A percentile compares a stretch with the other conserved stretches of the same genome.
Conservation (phyloP, 2,888 invertebrate genomes). For the Sinhomidia bicolor region DNA sequence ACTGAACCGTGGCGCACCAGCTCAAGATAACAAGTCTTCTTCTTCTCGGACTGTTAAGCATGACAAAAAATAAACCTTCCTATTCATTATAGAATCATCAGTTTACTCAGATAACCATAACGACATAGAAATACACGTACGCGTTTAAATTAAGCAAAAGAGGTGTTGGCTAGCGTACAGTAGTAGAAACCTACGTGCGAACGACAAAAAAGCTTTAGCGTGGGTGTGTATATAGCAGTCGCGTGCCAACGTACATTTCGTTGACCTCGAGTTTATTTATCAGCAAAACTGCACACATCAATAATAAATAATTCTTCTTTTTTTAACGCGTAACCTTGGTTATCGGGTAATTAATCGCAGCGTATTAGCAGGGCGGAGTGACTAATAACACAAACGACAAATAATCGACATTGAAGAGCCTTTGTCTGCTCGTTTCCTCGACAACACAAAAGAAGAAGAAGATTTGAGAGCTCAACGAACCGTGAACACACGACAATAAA, state of each 20-base stretch:
- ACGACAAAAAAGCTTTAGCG: neutral
- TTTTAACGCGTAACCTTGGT: neutral
- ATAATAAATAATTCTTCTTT: no score
- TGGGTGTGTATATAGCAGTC: conserved; percentile 19
- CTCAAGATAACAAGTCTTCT: neutral
- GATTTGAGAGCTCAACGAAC: no score
- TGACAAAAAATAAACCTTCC: conserved; percentile 39
- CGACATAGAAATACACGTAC: neutral
- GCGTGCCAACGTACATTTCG: neutral
- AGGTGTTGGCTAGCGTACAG: neutral
- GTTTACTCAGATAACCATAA: conserved; percentile 14
- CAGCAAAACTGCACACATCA: neutral
- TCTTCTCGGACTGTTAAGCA: conserved; percentile 66
- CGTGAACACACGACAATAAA: no score
- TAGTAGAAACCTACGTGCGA: no score
- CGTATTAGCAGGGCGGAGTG: no score
- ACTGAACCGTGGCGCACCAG: neutral
- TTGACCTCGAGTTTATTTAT: no score
- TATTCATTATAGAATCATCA: neutral
- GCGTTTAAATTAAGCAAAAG: neutral
- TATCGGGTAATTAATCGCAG: neutral
- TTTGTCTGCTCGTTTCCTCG: no score
- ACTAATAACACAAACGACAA: no score
- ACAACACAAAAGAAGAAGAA: no score
- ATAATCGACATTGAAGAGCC: no score